Conservation (phyloP, 2,113 vertebrate genomes). For the Pluvianellus socialis region DNA sequence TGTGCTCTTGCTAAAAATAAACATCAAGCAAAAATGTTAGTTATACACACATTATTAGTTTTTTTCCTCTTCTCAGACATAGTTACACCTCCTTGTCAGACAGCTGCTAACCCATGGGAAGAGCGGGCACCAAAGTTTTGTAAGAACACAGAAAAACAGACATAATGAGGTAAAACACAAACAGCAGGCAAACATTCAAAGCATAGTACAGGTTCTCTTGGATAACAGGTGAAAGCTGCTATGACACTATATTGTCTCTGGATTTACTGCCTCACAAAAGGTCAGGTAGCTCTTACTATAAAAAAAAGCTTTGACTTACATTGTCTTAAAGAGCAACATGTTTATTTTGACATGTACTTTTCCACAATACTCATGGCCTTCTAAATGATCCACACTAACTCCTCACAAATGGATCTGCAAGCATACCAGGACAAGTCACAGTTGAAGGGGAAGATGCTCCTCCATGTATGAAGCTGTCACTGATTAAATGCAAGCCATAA, state of each 20-base stretch:
- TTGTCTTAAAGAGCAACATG: neutral
- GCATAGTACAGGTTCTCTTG: neutral
- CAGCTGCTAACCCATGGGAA: neutral
- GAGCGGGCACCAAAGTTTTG: fast-evolving
- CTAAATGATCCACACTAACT: neutral
- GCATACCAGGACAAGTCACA: neutral
- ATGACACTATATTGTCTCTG: neutral
- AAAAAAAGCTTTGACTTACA: neutral
- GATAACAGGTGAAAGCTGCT: neutral
- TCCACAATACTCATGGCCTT: neutral
- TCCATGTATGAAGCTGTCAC: neutral
- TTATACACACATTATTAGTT: neutral
- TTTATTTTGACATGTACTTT: neutral
- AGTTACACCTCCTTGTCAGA: neutral
- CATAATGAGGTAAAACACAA: neutral
- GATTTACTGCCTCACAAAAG: neutral
- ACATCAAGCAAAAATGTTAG: constrained; percentile 15
- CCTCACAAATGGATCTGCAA: neutral
- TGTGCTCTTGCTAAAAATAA: constrained; percentile 32
- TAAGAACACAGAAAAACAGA: neutral
- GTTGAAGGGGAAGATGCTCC: neutral
- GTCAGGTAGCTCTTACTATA: neutral
- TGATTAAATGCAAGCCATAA: neutral
- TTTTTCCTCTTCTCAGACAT: neutral
- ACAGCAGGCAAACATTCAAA: neutral